Base-by-base conservation (phyloP, 2,888 invertebrate genomes). In the Meganola albula region DNA sequence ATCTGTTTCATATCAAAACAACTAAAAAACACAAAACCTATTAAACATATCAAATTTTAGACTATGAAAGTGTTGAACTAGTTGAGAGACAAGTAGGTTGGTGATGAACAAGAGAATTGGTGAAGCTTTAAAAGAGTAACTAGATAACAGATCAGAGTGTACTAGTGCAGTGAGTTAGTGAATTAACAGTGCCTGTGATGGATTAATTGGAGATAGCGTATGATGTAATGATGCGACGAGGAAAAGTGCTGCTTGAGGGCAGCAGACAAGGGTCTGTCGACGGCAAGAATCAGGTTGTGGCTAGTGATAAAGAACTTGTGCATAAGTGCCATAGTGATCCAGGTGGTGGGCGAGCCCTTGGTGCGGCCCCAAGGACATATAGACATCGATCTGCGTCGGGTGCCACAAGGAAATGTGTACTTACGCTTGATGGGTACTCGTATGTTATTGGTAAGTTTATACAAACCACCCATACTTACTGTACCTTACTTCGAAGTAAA, bases 371-470 rank as follows among this genome's bases (percentile, higher is more conserved):
- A 2, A 70, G 83, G 46, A 61, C 73, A 27, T 63, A 70, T 25
- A 72, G 86, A 31, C 82, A 82, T 60, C 72, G 79, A 46, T 79
- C 83, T 13, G 72, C 87, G 34, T 88, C 88, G 44, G 80, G 88
- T 57, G 89, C 89, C 40, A 88, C 92, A 12, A 88, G 92, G 64
- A 92, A 92, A 80, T 95, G 94, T 84, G 92, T 94, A 44, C 90
- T 94, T 48, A 93, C 93, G 26, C 87, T 95, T 52, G 94, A 94
- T 73, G 94, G 94, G 59, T 94, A 94, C 84, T 93, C 92, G 46
- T 95, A 95, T 79, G 93, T 94, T 58, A 95, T 95, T 87, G 94
- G 95, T 94, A 79, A 90, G 92, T 85, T 21, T 12, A 8, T 1
- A 20, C 20, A 5, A 23, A 4, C n/a, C n/a, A n/a, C n/a, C n/a